phyloP scores from a whole-genome alignment of 92 coral and sea anemone species.

The Zoanthus sociatus region DNA sequence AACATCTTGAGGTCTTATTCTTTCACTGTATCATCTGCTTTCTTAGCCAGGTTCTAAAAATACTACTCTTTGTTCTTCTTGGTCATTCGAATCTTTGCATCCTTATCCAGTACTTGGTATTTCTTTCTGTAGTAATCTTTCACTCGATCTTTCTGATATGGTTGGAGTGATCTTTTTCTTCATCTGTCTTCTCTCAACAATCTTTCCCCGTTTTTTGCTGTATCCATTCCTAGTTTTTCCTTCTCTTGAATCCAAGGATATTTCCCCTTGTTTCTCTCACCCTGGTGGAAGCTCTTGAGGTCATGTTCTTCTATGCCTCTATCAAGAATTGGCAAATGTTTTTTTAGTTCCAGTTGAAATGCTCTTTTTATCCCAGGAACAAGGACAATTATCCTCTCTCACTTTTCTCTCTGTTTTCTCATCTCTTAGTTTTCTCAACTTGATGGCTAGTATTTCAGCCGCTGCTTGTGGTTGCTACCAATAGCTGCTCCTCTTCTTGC shows the following conservation, averaged over 20 bases:
- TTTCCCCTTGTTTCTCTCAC: constrained; percentile 17
- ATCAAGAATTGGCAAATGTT: background rate
- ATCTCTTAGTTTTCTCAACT: background rate
- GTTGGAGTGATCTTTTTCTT: constrained; percentile 3
- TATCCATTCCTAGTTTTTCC: constrained; percentile 15
- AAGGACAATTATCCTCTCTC: background rate
- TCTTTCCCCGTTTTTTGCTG: constrained; percentile 5
- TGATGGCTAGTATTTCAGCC: background rate
- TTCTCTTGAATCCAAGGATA: constrained; percentile 29
- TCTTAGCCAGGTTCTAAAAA: constrained; percentile 4
- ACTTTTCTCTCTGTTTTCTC: background rate
- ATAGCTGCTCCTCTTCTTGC: background rate
- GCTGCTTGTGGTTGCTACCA: background rate
- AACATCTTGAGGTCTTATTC: background rate
- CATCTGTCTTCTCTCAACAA: constrained; percentile 5
- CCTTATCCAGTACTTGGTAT: constrained; percentile 31
- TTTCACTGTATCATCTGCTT: constrained; percentile 19
- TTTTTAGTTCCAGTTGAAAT: background rate
- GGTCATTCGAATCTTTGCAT: constrained; percentile 10
- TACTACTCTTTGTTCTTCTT: constrained; percentile 5
- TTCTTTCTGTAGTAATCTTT: constrained; percentile 6
- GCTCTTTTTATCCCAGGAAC: background rate
- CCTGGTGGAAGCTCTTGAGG: background rate
- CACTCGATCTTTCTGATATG: constrained; percentile 12
- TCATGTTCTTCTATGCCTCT: background rate